Evolutionary conservation across 1,140 invertebrate genomes (phyloP).

Genomic region (Drosophila novamexicana): DNA sequence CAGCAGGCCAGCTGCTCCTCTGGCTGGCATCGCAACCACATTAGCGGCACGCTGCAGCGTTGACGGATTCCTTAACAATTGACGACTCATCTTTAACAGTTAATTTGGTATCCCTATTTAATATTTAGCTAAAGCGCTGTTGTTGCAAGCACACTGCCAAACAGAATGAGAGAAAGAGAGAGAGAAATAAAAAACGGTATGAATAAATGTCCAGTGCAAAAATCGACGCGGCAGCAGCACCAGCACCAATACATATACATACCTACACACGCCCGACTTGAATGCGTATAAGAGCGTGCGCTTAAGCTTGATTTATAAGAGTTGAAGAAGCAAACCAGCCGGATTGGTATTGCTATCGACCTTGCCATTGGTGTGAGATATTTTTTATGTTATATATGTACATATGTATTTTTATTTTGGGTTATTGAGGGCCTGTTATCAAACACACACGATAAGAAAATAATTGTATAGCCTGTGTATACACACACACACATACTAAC

Average conservation of each 20-base stretch:
- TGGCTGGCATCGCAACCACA: constrained; percentile 23
- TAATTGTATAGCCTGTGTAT: constrained; percentile 25
- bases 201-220: constrained; percentile 13
- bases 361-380: constrained; percentile 16
- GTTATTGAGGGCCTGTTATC: constrained; percentile 12
- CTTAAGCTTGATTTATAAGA: constrained; percentile 48
- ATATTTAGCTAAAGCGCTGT: background rate
- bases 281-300: constrained; percentile 38
- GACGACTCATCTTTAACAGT: constrained; percentile 46
- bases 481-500: constrained; percentile 16
- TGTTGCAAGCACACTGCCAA: background rate
- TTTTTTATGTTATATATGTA: background rate
- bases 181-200: constrained; percentile 12
- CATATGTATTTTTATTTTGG: background rate
- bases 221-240: constrained; percentile 24
- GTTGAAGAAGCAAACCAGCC: constrained; percentile 1
- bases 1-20: constrained; percentile 13
- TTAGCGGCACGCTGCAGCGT: constrained; percentile 42
- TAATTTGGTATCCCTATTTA: constrained; percentile 1
- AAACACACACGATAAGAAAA: constrained; percentile 30
- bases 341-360: background rate
- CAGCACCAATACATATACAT: constrained; percentile 1
- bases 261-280: background rate
- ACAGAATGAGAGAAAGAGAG: constrained; percentile 10
- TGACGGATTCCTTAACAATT: constrained; percentile 40